Evolutionary conservation across 2,888 invertebrate species (phyloP), one percentile per base, ranked within the genome.

Genomic region (Cosmorhoe ocellata): DNA sequence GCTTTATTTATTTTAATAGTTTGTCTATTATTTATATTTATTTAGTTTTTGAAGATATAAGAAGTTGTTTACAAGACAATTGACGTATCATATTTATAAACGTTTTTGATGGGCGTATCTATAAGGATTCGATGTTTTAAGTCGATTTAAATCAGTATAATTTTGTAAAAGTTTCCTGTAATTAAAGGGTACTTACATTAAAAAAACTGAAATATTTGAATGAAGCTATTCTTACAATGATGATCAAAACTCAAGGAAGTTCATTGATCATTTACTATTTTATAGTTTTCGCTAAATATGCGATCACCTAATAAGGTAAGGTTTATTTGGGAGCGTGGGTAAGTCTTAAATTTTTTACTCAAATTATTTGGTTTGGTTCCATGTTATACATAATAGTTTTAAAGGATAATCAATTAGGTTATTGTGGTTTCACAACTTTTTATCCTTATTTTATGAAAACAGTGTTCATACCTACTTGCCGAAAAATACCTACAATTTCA

Each of bases 11-110:
- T 56, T 30, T 32, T 54, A 58, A 53, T 50, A 45, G 46, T 57
- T 63, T 44, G 50, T 58, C 47, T 52, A 60, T 56, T 53, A 67
- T 79, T 67, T 79, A 77, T 79, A 70, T 70, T 66, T 69, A 54
- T 63, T 61, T 65, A 58, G 69, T 69, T 64, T 64, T 58, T 74
- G 74, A 71, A 59, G 62, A 52, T 58, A 62, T 59, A 64, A 67
- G 63, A 48, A 61, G 56, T 69, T 81, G 74, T 85, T 83, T 81
- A 69, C 69, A 74, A 58, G 67, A 67, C 61, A 53, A n/a, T 51
- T 56, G 63, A 73, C 76, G 81, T 68, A 74, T n/a, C n/a, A n/a
- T n/a, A n/a, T n/a, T n/a, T n/a, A n/a, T n/a, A n/a, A n/a, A n/a
- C n/a, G n/a, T n/a, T n/a, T n/a, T n/a, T n/a, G n/a, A n/a, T n/a